phyloP scores from a whole-genome alignment of 1,140 invertebrate genomes.

The Hermatobates lingyangjiaoensis region DNA sequence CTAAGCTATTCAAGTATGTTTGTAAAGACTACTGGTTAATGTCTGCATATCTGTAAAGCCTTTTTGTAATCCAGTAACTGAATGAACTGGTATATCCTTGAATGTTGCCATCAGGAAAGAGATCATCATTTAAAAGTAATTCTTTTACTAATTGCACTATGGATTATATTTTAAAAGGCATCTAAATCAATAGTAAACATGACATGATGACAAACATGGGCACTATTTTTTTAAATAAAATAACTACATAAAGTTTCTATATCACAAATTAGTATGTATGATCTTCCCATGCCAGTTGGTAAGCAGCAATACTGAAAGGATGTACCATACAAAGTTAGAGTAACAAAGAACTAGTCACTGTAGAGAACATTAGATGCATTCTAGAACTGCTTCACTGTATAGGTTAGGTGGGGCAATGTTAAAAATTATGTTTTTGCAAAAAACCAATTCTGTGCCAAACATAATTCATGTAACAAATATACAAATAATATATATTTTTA shows the following conservation, averaged over 20 bases:
- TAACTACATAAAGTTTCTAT: no score
- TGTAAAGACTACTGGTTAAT: slow-evolving; percentile 10
- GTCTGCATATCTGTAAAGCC: slow-evolving; percentile 11
- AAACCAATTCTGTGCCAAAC: slow-evolving; percentile 15
- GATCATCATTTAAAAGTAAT: no score
- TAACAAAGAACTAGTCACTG: background rate
- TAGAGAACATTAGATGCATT: background rate
- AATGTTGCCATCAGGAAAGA: no score
- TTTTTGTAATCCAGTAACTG: background rate
- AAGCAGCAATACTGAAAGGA: background rate
- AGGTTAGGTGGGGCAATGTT: slow-evolving; percentile 9
- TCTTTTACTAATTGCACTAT: no score
- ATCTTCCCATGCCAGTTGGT: background rate
- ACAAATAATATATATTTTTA: slow-evolving; percentile 12
- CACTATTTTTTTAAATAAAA: no score
- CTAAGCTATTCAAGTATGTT: no score
- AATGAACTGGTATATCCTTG: background rate
- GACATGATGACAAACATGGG: no score
- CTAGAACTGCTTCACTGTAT: slow-evolving; percentile 9
- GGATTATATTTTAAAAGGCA: no score
- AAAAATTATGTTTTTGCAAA: slow-evolving; percentile 6
- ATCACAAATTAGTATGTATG: no score
- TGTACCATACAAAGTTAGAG: slow-evolving; percentile 2
- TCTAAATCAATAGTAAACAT: no score
- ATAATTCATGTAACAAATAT: slow-evolving; percentile 11